Conservation (phyloP, 2,888 invertebrate genomes). For the Imbricaverruca yamaguchii region DNA sequence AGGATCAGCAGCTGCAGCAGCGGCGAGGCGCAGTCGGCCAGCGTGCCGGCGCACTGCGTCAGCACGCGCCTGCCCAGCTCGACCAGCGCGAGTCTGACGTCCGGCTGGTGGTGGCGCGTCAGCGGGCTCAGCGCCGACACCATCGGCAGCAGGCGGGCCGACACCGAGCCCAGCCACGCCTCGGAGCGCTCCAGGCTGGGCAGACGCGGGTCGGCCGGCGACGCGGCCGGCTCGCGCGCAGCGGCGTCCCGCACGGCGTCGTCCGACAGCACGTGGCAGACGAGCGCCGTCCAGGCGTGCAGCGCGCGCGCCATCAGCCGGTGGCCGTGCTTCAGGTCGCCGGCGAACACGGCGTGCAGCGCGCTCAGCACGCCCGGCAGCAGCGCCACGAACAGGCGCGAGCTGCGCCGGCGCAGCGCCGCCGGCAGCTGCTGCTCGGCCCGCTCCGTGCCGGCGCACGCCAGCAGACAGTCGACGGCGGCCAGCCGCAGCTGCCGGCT, state of each 20-base stretch:
- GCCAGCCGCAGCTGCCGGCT: constrained; percentile 11
- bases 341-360: constrained; percentile 1
- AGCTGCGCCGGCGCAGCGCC: neutral
- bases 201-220: neutral
- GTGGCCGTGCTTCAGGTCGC: constrained; percentile 10
- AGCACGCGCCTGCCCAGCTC: neutral
- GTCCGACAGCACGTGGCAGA: neutral
- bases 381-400: constrained; percentile 1
- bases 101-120: neutral
- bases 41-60: neutral
- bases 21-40: neutral
- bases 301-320: constrained; percentile 2
- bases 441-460: constrained; percentile 59
- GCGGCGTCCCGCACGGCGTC: neutral
- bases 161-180: neutral
- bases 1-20: constrained; percentile 61
- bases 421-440: neutral
- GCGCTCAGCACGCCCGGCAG: constrained; percentile 9
- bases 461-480: constrained; percentile 42
- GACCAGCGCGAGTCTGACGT: neutral
- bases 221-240: neutral
- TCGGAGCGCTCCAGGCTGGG: neutral
- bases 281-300: neutral
- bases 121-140: constrained; percentile 3
- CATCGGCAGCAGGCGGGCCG: constrained; percentile 4